phyloP scores from a whole-genome alignment of 64 coral and sea anemone genomes.

The Stichodactyla helianthus region DNA sequence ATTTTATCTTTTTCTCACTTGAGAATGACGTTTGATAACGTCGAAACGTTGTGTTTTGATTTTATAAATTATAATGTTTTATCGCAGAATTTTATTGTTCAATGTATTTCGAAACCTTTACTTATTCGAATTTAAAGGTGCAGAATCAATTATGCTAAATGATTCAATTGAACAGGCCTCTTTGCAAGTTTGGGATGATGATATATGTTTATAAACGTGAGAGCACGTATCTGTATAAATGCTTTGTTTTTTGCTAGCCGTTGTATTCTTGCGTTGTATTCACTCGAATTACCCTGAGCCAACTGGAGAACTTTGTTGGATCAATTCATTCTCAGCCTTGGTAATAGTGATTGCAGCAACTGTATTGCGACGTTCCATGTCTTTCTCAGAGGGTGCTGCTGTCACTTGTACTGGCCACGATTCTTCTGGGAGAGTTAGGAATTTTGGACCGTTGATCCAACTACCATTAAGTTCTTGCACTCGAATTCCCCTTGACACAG shows the following conservation, averaged over 20 bases:
- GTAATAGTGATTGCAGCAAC: neutral
- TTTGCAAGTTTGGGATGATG: too few relatives aligned
- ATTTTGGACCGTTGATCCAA: slow-evolving; percentile 52
- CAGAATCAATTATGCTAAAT: too few relatives aligned
- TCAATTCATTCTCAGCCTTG: slow-evolving; percentile 14
- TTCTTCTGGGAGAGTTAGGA: slow-evolving; percentile 37
- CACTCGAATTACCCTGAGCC: slow-evolving; percentile 11
- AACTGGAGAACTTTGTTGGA: neutral
- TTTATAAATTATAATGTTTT: too few relatives aligned
- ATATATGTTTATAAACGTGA: too few relatives aligned
- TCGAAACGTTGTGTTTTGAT: too few relatives aligned
- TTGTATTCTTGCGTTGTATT: slow-evolving; percentile 13
- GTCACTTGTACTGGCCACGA: slow-evolving; percentile 29
- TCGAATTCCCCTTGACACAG: slow-evolving; percentile 43
- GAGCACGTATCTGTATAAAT: too few relatives aligned
- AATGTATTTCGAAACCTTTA: too few relatives aligned
- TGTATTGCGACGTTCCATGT: neutral
- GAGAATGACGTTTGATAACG: too few relatives aligned
- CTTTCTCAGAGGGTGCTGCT: neutral
- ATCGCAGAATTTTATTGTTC: too few relatives aligned
- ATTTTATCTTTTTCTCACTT: too few relatives aligned
- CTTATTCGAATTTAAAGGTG: too few relatives aligned
- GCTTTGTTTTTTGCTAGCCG: slow-evolving; percentile 19
- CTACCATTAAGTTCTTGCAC: slow-evolving; percentile 49
- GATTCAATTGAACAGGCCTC: too few relatives aligned